These are phyloP conservation scores for Valencia hispanica DNA, from an alignment of 2,797 vertebrate genomes.

Conservation along the genomic window DNA sequence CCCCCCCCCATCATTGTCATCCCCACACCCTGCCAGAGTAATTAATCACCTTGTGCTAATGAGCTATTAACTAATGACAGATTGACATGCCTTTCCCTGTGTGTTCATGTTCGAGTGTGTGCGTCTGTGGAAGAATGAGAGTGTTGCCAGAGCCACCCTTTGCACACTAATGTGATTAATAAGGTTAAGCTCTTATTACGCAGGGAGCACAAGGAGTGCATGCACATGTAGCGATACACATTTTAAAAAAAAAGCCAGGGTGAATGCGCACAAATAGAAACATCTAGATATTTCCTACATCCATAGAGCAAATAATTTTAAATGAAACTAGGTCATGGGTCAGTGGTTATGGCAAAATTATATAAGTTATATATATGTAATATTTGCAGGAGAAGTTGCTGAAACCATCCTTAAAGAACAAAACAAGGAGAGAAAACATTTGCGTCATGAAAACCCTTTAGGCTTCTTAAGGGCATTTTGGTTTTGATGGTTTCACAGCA, in stretches of 20 bases:
- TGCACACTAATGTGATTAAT: constrained; percentile 77
- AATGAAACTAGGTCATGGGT: constrained; percentile 53
- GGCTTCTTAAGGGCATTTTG: not conserved
- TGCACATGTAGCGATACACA: constrained; percentile 29
- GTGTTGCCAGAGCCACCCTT: constrained; percentile 63
- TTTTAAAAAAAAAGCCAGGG: constrained; percentile 17
- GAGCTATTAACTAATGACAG: constrained; percentile 81
- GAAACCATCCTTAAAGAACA: not conserved
- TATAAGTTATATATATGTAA: no score
- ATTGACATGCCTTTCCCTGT: constrained; percentile 73
- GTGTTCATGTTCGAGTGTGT: constrained; percentile 56
- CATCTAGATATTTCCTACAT: constrained; percentile 21
- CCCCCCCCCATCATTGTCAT: constrained; percentile 52
- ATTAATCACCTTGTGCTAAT: constrained; percentile 81
- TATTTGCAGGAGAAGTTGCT: not conserved
- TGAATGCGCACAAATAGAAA: constrained; percentile 11
- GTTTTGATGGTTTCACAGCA: not conserved
- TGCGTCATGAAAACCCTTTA: not conserved
- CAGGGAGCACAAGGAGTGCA: constrained; percentile 49
- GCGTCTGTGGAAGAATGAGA: constrained; percentile 48
- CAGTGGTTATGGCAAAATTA: not conserved
- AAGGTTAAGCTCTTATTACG: constrained; percentile 78
- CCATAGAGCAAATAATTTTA: constrained; percentile 35
- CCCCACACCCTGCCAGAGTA: constrained; percentile 71
- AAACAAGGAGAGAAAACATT: not conserved